Evolutionary conservation across 2,888 invertebrate genomes (phyloP), one percentile per base, ranked within the genome.

Genomic region (Papilio gigon): DNA sequence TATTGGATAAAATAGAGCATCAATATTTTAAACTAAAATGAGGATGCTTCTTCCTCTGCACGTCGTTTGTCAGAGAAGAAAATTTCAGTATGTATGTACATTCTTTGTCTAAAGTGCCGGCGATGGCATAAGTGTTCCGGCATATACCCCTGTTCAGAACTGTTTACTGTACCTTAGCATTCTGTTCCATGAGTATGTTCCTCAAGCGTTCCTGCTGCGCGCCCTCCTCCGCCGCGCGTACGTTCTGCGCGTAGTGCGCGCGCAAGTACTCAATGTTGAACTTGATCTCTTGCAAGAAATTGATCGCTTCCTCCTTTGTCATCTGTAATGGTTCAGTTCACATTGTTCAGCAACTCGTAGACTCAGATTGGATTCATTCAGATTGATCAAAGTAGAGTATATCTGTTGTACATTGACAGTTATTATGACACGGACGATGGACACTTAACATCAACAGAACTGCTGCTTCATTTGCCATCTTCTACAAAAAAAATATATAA

Each of bases 211-310:
- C 90, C 67, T 92, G 92, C 74, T 90, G 90, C 0, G 85, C 87
- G 62, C 71, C 85, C 69, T 92, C 89, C 63, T 91, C 87, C 0
- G 86, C 85, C 4, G 88, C 84, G 65, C 92, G 89, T 66, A 88
- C 67, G 72, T 85, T 88, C 75, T 93, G 93, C 0, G 93, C 84
- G 83, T 94, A 94, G 80, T 94, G 94, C 14, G 93, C 92, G 74
- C 95, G 95, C 68, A 96, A 87, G 79, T 94, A 94, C 75, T 95
- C 95, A 77, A 96, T 93, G 75, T 95, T 95, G 78, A 94, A 93
- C 78, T 96, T 95, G 76, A 96, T 96, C 80, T 96, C 95, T 82
- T 95, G 95, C 22, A 96, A 86, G 82, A 96, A 96, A 53, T 93
- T 93, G 58, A 96, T 94, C 1, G 96, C 96, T 81, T 95, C 95